A percentile compares a stretch with the other conserved stretches of the same genome.
Evolutionary conservation across 1,140 invertebrate species (phyloP).

Genomic region (Vanessa atalanta): DNA sequence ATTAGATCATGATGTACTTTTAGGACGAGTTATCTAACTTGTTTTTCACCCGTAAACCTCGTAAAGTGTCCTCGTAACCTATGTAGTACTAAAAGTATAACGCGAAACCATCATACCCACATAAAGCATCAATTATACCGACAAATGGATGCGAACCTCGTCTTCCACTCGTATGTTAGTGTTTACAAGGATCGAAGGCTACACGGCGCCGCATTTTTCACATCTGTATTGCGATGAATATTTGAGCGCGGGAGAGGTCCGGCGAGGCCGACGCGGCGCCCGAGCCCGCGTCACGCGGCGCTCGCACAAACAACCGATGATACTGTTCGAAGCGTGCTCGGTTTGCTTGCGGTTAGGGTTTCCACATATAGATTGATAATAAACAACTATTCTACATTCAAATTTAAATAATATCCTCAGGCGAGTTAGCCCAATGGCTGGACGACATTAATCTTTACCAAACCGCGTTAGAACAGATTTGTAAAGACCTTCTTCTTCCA

Average conservation of each 20-base stretch:
- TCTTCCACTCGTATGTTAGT: background rate
- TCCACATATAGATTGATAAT: background rate
- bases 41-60: too few species aligned
- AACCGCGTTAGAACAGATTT: too few species aligned
- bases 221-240: background rate
- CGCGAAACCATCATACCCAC: too few species aligned
- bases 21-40: too few species aligned
- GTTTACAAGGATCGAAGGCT: constrained; percentile 5
- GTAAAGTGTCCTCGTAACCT: too few species aligned
- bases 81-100: too few species aligned
- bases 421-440: too few species aligned
- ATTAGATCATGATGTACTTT: too few species aligned
- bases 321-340: background rate
- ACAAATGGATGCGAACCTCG: background rate
- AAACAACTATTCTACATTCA: background rate
- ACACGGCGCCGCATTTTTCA: background rate
- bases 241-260: background rate
- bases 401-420: too few species aligned
- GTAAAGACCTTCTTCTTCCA: too few species aligned
- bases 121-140: background rate
- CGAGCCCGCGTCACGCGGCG: background rate
- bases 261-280: background rate
- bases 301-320: constrained; percentile 7
- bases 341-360: background rate
- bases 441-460: too few species aligned